Percentiles rank a stretch among this genome's conserved stretches.
phyloP scores from a whole-genome alignment of 2,888 invertebrate species.

The Trissolcus brochymenae region DNA sequence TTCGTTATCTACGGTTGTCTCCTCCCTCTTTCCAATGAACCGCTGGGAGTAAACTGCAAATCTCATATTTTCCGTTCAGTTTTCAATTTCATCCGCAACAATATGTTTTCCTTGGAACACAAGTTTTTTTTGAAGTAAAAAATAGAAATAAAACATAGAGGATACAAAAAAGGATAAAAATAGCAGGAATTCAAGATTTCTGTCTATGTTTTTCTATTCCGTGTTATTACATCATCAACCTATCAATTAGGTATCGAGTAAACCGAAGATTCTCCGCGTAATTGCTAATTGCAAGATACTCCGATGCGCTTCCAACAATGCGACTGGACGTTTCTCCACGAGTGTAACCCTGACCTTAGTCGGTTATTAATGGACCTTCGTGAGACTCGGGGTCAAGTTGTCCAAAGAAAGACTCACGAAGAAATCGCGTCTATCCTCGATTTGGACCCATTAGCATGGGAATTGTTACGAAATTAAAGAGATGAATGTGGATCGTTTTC shows the following conservation, averaged over 20 bases:
- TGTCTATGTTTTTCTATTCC: no score
- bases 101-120: no score
- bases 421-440: slow-evolving; percentile 62
- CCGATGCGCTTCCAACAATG: slow-evolving; percentile 24
- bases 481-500: slow-evolving; percentile 16
- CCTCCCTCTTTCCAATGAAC: slow-evolving; percentile 42
- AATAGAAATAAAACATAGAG: no score
- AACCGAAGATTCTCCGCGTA: background rate
- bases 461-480: slow-evolving; percentile 30
- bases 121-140: no score
- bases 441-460: slow-evolving; percentile 61
- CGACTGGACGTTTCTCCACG: slow-evolving; percentile 35
- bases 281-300: slow-evolving; percentile 41
- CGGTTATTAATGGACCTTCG: slow-evolving; percentile 54
- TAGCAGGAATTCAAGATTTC: no score
- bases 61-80: background rate
- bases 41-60: background rate
- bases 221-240: slow-evolving; percentile 13
- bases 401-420: background rate
- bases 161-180: no score
- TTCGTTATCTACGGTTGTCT: slow-evolving; percentile 33
- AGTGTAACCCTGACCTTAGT: slow-evolving; percentile 65
- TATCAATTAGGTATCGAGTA: slow-evolving; percentile 23
- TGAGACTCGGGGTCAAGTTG: slow-evolving; percentile 61
- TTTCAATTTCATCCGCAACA: background rate